These are phyloP conservation scores for Acrocephalus kingi DNA, from an alignment of 2,113 vertebrate genomes.

Conservation along the genomic window DNA sequence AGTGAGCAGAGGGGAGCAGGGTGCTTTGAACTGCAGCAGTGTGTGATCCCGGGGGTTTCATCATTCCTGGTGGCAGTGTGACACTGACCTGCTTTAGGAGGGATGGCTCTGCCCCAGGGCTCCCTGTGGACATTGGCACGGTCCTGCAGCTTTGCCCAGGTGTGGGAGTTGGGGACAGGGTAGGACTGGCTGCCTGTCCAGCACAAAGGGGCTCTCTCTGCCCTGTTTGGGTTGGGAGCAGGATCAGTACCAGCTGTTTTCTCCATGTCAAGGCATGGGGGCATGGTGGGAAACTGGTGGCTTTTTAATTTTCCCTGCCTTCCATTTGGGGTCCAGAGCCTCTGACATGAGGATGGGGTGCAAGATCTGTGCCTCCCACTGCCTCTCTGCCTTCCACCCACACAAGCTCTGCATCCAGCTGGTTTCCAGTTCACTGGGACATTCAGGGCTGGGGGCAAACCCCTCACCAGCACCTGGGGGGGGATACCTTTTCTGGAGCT, in stretches of 20 bases:
- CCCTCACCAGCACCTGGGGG: accelerated
- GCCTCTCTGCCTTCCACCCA: background rate
- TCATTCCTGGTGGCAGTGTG: background rate
- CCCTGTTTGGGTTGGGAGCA: accelerated
- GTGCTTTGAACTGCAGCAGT: background rate
- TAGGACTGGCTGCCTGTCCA: background rate
- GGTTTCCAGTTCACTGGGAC: background rate
- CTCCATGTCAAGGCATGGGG: too few relatives aligned
- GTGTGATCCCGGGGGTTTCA: background rate
- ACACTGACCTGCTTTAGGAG: background rate
- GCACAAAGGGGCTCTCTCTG: background rate
- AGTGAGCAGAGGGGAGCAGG: background rate
- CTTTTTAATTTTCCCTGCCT: background rate
- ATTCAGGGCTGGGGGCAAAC: background rate
- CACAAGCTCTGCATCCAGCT: background rate
- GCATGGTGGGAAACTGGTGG: background rate
- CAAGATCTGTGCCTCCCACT: background rate
- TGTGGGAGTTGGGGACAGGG: background rate
- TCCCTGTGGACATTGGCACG: background rate
- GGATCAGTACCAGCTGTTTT: background rate
- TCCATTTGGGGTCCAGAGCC: background rate
- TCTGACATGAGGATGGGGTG: background rate
- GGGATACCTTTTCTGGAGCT: background rate
- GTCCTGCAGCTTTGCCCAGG: background rate
- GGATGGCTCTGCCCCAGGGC: background rate